These are phyloP conservation scores for Drosophila willistoni DNA, from an alignment of 1,140 invertebrate species.

Conservation along the genomic window DNA sequence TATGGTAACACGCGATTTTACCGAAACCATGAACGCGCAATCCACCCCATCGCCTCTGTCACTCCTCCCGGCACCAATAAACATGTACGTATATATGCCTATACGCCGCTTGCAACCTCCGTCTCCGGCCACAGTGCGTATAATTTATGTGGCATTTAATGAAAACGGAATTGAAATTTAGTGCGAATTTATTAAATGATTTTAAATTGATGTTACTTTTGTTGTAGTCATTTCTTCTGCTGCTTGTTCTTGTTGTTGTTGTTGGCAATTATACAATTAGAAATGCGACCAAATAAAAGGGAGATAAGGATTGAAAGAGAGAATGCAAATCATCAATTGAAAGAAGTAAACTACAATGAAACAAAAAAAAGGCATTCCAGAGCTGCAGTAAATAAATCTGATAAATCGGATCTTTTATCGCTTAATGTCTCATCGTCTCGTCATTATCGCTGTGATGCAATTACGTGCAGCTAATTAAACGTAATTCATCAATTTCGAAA, in stretches of 20 bases:
- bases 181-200: slow-evolving; percentile 81
- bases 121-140: slow-evolving; percentile 55
- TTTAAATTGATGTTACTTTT: slow-evolving; percentile 72
- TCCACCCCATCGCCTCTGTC: neutral
- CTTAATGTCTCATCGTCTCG: slow-evolving; percentile 28
- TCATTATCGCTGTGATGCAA: slow-evolving; percentile 31
- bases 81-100: neutral
- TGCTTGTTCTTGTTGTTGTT: neutral
- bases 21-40: slow-evolving; percentile 19
- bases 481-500: slow-evolving; percentile 62
- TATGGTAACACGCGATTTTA: slow-evolving; percentile 77
- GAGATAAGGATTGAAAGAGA: neutral
- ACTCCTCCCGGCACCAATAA: neutral
- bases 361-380: neutral
- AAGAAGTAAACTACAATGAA: neutral
- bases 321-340: neutral
- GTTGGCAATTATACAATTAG: slow-evolving; percentile 6
- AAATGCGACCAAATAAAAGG: neutral
- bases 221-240: neutral
- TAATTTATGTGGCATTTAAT: slow-evolving; percentile 82
- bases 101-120: slow-evolving; percentile 16
- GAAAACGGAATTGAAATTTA: slow-evolving; percentile 80
- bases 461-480: slow-evolving; percentile 60
- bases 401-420: neutral
- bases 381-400: neutral